Evolutionary conservation across 37 sponge, comb jelly and placozoan species (phyloP).

Genomic region (Petrosia ficiformis): DNA sequence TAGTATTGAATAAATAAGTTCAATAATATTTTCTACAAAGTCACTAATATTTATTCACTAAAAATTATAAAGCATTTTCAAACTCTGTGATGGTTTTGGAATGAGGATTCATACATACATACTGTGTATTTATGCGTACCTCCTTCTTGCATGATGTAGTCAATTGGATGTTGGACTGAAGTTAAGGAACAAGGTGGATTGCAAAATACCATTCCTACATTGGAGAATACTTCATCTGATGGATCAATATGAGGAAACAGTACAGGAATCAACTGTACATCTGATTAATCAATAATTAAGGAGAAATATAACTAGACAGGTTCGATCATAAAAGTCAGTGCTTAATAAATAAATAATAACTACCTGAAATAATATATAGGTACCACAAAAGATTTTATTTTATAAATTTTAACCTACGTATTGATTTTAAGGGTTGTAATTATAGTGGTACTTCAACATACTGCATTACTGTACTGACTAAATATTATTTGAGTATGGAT

Average conservation of each 20-base stretch:
- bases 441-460: too few relatives aligned
- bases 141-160: slow-evolving; percentile 65
- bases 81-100: too few relatives aligned
- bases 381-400: too few relatives aligned
- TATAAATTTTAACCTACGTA: too few relatives aligned
- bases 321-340: not conserved
- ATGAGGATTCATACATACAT: not conserved
- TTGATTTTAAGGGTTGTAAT: too few relatives aligned
- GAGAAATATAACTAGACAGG: not conserved
- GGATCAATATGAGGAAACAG: slow-evolving; percentile 20
- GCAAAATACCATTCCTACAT: slow-evolving; percentile 36
- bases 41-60: too few relatives aligned
- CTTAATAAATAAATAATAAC: not conserved
- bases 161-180: slow-evolving; percentile 38
- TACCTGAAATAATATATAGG: too few relatives aligned
- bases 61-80: too few relatives aligned
- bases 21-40: not conserved
- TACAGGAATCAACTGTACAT: slow-evolving; percentile 33
- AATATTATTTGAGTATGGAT: too few relatives aligned
- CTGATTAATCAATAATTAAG: too few relatives aligned
- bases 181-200: slow-evolving; percentile 28
- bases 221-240: not conserved
- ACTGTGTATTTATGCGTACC: slow-evolving; percentile 1
- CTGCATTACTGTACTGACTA: too few relatives aligned
- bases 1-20: not conserved